phyloP scores from a whole-genome alignment of 2,113 vertebrate genomes.

The Rhabdornis inornatus region DNA sequence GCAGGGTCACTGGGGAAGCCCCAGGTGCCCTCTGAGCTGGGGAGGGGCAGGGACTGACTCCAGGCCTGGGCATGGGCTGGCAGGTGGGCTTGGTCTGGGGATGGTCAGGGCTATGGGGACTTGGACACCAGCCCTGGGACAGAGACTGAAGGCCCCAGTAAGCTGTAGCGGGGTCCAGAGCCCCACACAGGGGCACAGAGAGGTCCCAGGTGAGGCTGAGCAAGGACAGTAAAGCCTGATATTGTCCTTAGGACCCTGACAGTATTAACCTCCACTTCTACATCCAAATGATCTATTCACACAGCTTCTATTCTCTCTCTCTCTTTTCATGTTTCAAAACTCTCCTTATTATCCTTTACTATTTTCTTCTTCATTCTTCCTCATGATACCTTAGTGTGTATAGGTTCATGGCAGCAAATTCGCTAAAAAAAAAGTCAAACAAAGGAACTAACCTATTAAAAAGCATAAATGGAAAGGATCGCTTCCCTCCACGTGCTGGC shows the following conservation, averaged over 20 bases:
- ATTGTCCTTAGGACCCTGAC: not conserved
- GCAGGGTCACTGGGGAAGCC: not conserved
- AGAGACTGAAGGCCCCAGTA: rapidly evolving
- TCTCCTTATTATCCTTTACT: not conserved
- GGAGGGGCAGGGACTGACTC: not conserved
- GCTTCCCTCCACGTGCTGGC: not conserved
- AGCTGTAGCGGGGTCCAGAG: not conserved
- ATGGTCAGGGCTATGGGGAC: not conserved
- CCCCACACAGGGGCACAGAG: no score
- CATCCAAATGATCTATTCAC: not conserved
- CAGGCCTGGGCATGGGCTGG: rapidly evolving
- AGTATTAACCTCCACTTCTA: not conserved
- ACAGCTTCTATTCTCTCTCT: not conserved
- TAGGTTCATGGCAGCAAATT: not conserved
- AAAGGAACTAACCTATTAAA: not conserved
- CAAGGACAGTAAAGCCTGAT: not conserved
- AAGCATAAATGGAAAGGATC: not conserved
- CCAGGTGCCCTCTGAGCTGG: no score
- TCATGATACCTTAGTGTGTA: not conserved
- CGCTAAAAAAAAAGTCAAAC: not conserved
- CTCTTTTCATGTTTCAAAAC: not conserved
- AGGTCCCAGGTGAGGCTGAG: not conserved
- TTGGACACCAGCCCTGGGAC: not conserved
- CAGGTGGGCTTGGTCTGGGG: no score
- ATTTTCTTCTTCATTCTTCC: not conserved